These are phyloP conservation scores for Cyprinella venusta DNA, from an alignment of 2,797 vertebrate genomes.

Conservation along the genomic window DNA sequence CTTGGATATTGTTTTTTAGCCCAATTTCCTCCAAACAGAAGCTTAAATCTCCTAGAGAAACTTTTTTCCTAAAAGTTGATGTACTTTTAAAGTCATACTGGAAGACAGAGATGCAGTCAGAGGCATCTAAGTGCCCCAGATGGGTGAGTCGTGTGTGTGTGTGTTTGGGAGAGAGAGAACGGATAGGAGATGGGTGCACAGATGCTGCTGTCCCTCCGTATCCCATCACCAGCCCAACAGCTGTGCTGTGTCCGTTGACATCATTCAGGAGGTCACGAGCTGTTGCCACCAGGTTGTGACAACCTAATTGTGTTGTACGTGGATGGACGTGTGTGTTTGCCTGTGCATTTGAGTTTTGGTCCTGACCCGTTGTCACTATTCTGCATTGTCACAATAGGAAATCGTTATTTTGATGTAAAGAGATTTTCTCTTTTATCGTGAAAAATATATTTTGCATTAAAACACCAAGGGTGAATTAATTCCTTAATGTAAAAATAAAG, in stretches of 20 bases:
- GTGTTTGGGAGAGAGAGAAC: slow-evolving; percentile 50
- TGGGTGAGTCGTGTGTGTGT: slow-evolving; percentile 66
- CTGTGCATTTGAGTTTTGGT: slow-evolving; percentile 6
- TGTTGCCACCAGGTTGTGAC: slow-evolving; percentile 26
- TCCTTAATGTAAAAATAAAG: background rate
- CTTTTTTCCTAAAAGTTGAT: background rate
- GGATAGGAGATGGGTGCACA: slow-evolving; percentile 75
- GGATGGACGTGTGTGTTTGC: background rate
- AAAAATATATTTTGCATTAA: background rate
- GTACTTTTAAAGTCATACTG: background rate
- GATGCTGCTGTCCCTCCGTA: slow-evolving; percentile 84
- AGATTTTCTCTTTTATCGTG: background rate
- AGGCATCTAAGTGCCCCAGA: slow-evolving; percentile 40
- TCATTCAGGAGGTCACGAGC: slow-evolving; percentile 37
- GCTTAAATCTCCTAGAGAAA: background rate
- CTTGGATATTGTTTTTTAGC: background rate
- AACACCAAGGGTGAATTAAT: background rate
- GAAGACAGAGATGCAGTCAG: slow-evolving; percentile 21
- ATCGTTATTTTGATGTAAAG: background rate
- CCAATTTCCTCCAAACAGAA: background rate
- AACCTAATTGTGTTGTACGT: background rate
- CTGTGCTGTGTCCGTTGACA: slow-evolving; percentile 72
- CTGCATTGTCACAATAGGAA: background rate
- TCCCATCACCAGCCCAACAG: slow-evolving; percentile 75
- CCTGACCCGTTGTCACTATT: background rate